phyloP scores from a whole-genome alignment of 2,888 invertebrate species.

The Gryllus longicercus region DNA sequence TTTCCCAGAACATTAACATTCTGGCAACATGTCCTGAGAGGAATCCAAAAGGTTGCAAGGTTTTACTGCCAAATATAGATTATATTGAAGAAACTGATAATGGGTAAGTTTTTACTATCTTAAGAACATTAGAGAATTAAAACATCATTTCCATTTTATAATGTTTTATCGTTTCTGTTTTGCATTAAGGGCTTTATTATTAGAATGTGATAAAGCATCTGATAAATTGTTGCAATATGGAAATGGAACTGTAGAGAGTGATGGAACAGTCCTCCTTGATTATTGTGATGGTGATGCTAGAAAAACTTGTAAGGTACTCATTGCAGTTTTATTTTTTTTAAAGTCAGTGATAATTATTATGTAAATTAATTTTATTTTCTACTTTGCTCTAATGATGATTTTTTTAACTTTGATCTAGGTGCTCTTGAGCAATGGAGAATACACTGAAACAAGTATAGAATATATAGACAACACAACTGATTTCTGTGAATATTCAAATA shows the following conservation, averaged over 20 bases:
- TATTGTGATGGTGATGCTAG: not conserved
- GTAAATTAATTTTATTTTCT: not conserved
- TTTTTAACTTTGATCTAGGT: not conserved
- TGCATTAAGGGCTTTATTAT: not conserved
- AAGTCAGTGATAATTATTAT: no score
- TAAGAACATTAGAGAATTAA: not conserved
- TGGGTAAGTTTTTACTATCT: not conserved
- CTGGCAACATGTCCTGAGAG: not conserved
- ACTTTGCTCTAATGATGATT: not conserved
- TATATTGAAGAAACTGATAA: not conserved
- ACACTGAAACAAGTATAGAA: not conserved
- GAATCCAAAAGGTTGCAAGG: constrained; percentile 2
- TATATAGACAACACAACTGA: not conserved
- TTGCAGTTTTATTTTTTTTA: not conserved
- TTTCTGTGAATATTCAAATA: not conserved
- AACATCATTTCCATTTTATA: not conserved
- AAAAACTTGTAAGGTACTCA: constrained; percentile 1
- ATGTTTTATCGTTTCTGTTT: no score
- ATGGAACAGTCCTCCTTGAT: constrained; percentile 11
- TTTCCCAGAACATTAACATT: constrained; percentile 4
- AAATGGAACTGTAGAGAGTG: not conserved
- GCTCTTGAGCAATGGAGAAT: not conserved
- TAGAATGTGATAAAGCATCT: constrained; percentile 4
- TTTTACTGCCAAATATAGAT: not conserved
- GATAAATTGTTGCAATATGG: constrained; percentile 19